These are phyloP conservation scores for Sebastes alutus DNA, from an alignment of 2,797 vertebrate species.

Conservation along the genomic window DNA sequence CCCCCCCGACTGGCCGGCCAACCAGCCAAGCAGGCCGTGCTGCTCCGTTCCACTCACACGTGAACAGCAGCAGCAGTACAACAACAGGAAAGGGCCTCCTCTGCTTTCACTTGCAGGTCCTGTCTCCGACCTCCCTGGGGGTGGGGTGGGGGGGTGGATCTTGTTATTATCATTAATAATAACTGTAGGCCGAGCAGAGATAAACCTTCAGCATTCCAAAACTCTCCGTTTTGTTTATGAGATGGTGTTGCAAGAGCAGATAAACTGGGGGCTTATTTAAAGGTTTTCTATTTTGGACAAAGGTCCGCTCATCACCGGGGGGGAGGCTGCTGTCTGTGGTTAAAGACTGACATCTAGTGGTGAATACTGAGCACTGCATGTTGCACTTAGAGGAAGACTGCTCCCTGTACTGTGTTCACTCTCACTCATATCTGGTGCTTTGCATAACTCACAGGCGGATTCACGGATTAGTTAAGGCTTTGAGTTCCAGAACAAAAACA, in stretches of 20 bases:
- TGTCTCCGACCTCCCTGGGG: constrained; percentile 76
- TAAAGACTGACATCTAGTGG: constrained; percentile 77
- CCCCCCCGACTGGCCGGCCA: constrained; percentile 71
- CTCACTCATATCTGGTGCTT: background rate
- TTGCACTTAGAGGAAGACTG: too few species aligned
- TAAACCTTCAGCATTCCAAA: constrained; percentile 84
- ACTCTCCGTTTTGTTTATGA: constrained; percentile 79
- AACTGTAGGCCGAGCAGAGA: constrained; percentile 74
- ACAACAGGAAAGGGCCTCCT: constrained; percentile 79
- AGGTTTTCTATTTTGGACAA: constrained; percentile 83
- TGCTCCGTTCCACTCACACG: constrained; percentile 75
- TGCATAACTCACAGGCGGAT: background rate
- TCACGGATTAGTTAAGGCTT: background rate
- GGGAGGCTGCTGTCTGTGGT: constrained; percentile 1
- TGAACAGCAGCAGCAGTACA: constrained; percentile 68
- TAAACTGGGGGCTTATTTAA: constrained; percentile 81
- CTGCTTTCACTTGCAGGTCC: constrained; percentile 76
- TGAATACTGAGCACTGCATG: background rate
- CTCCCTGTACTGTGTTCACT: background rate
- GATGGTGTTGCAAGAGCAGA: constrained; percentile 82
- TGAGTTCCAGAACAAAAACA: background rate
- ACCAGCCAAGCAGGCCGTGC: constrained; percentile 63
- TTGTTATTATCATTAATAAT: constrained; percentile 82
- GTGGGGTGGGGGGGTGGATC: constrained; percentile 45
- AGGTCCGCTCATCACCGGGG: constrained; percentile 58